Base-by-base conservation (phyloP, 2,797 vertebrate genomes). In the Discoglossus pictus region DNA sequence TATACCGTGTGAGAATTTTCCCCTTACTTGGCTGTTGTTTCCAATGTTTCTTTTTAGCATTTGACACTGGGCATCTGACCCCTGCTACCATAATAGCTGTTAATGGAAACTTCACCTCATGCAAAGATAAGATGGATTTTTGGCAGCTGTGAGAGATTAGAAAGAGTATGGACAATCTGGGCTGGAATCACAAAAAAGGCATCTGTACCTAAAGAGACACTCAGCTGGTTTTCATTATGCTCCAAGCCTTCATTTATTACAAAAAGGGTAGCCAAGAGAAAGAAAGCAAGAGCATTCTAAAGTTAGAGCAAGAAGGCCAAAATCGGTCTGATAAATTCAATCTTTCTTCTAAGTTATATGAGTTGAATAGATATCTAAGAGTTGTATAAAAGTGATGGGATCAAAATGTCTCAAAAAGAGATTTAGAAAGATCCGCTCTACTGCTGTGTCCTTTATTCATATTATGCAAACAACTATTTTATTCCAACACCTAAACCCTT, bases 91-190 rank as follows among this genome's bases (percentile, higher is more conserved):
- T 83, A 82, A 85, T 84, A 86, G 81, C 83, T 86, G 85, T 85
- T 83, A 90, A 89, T 94, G 92, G 93, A 95, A 95, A 94, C 87
- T 93, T 93, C 89, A 90, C 91, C 89, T 92, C 91, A 89, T 93
- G 89, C 87, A 86, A 89, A 78, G 91, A 93, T 93, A 94, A 93
- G 85, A 89, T 87, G 78, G 82, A 81, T 81, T 86, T 86, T 85
- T 84, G 86, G 83, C 88, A 96, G 89, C 92, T 94, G 92, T 84
- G 85, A 83, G 81, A 92, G 88, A 93, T 95, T 94, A 93, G 73
- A 77, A 88, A 83, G 79, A 82, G 82, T 88, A 92, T 86, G 85
- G 92, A 86, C 88, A 89, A 89, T 90, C 86, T 83, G 85, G 79
- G 74, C 75, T 93, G 88, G 89, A 94, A 88, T 88, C 87, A 90